Base-by-base conservation (phyloP, 2,888 invertebrate genomes). In the Nemurella pictetii region DNA sequence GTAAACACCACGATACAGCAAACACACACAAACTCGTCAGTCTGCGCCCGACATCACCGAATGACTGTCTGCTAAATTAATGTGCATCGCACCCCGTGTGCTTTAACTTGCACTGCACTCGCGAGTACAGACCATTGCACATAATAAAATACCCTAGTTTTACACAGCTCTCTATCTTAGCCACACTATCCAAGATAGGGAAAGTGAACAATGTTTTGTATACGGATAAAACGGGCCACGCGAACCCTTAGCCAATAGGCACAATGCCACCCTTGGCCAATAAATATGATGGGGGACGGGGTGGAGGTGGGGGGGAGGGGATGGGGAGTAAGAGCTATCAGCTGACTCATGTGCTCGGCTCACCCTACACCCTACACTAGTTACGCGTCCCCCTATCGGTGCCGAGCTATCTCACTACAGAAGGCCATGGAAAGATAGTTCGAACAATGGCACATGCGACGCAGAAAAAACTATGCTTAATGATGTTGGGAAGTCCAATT, bases 261-360 rank as follows among this genome's bases (percentile, higher is more conserved):
- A 86, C 86, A 86, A 86, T 85, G 84, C 72, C 83, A 83, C 82
- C 82, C 85, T 83, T 85, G 78, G 84, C 83, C 84, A 84, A 84
- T 84, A 84, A 84, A 84, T 84, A 84, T 80, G 84, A 77, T 26
- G 73, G 78, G 36, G 30, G 83, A 77, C 30, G 35, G 74, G 77
- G 36, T 72, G 29, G 78, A 26, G 74, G 78, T 15, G 81, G 29
- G 78, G 32, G 74, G 78, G 27, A 75, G 85, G 81, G 80, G 84
- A 12, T 20, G 55, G 55, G 55, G 55, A 55, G 55, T 55, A 55
- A 55, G 85, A 85, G 81, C 26, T 85, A 85, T 85, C 86, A 86
- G 86, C 86, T 86, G 86, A 86, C 86, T 86, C 86, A 86, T 85
- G 81, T 84, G 80, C 81, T 29, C 82, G 55, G 55, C 55, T 28